A percentile compares a stretch with the other conserved stretches of the same genome.
Evolutionary conservation across 1,140 invertebrate genomes (phyloP).

Genomic region (Reticulitermes speratus): DNA sequence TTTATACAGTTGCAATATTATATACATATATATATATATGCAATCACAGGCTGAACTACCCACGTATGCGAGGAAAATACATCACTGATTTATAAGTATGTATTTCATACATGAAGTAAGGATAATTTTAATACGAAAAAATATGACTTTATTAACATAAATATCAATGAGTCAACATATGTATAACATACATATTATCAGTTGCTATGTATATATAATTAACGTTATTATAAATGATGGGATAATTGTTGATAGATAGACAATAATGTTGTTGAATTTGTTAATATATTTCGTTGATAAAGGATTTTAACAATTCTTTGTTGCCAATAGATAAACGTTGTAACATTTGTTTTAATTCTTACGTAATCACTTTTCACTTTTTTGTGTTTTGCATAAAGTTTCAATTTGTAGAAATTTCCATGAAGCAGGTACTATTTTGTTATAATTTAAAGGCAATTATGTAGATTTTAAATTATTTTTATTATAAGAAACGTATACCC

Average conservation of each 20-base stretch:
- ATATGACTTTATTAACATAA: background rate
- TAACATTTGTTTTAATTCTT: background rate
- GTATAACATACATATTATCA: conserved; percentile 1
- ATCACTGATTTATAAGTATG: background rate
- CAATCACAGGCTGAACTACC: conserved; percentile 10
- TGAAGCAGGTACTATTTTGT: background rate
- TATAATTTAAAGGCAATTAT: conserved; percentile 6
- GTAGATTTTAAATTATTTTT: background rate
- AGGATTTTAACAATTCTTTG: background rate
- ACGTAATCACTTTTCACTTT: background rate
- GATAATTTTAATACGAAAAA: conserved; percentile 22
- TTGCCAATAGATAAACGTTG: background rate
- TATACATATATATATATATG: background rate
- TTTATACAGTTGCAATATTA: background rate
- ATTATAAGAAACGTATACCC: background rate
- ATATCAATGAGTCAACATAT: background rate
- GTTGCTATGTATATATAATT: conserved; percentile 14
- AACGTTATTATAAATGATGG: conserved; percentile 11
- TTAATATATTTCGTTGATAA: conserved; percentile 12
- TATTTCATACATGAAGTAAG: conserved; percentile 23
- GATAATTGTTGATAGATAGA: conserved; percentile 27
- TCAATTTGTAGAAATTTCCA: background rate
- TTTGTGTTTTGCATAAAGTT: background rate
- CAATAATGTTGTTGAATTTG: conserved; percentile 27
- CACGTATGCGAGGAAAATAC: background rate